These are phyloP conservation scores for Acanthurus leucopareius DNA, from an alignment of 2,797 vertebrate species.

Conservation along the genomic window DNA sequence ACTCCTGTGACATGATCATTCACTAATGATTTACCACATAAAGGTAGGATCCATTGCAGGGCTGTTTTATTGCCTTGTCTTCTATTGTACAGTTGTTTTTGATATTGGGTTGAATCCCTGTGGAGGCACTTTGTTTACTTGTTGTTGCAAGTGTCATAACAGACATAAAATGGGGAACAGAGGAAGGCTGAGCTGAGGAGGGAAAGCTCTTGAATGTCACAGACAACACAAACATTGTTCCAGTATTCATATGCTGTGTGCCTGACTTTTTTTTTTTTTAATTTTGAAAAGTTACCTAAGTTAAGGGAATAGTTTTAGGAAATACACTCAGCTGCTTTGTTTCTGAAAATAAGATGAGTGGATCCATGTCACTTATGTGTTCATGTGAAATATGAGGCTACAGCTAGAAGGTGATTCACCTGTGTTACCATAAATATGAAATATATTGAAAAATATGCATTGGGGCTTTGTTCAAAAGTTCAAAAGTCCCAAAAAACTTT, in stretches of 20 bases:
- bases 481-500: too few species aligned
- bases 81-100: conserved; percentile 28
- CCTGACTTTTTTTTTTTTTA: not conserved
- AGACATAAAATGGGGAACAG: conserved; percentile 33
- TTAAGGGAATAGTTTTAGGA: not conserved
- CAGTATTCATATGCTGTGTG: not conserved
- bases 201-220: conserved; percentile 8
- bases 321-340: not conserved
- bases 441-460: too few species aligned
- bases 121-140: too few species aligned
- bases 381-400: too few species aligned
- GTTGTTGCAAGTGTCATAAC: not conserved
- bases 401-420: too few species aligned
- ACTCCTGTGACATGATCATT: conserved; percentile 10
- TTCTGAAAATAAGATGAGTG: not conserved
- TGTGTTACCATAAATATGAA: too few species aligned
- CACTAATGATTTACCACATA: conserved; percentile 4
- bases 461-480: too few species aligned
- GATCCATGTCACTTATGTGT: too few species aligned
- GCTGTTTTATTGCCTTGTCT: conserved; percentile 32
- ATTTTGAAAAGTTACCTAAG: not conserved
- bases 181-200: conserved; percentile 13
- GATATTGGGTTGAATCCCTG: conserved; percentile 46
- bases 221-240: conserved; percentile 7
- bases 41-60: not conserved